phyloP scores from a whole-genome alignment of 2,888 invertebrate species.

The Folsomia candida region DNA sequence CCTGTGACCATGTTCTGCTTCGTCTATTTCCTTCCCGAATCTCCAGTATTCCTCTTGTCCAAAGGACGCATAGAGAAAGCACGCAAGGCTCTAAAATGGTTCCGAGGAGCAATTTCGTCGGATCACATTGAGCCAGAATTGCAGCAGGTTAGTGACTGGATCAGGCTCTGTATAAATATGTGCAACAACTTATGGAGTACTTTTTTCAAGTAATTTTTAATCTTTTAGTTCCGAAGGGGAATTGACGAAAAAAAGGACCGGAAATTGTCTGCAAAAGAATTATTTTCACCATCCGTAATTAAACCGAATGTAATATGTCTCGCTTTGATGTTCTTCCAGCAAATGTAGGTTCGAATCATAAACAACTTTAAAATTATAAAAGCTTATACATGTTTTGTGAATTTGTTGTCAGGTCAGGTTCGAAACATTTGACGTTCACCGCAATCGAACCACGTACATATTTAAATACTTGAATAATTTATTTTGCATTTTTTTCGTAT shows the following conservation, averaged over 20 bases:
- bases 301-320: conserved; percentile 72
- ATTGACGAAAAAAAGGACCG: not conserved
- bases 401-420: too few species aligned
- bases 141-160: conserved; percentile 61
- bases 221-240: not conserved
- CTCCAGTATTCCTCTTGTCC: conserved; percentile 67
- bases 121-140: conserved; percentile 65
- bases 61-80: conserved; percentile 63
- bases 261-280: conserved; percentile 2
- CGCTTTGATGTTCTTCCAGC: conserved; percentile 80
- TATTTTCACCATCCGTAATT: conserved; percentile 54
- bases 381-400: too few species aligned
- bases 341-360: too few species aligned
- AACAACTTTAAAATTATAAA: too few species aligned
- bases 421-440: too few species aligned
- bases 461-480: too few species aligned
- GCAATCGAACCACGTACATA: too few species aligned
- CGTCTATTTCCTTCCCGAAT: conserved; percentile 78
- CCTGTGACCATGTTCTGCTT: too few species aligned
- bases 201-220: too few species aligned
- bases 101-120: conserved; percentile 68
- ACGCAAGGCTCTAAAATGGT: conserved; percentile 64
- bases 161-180: too few species aligned
- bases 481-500: not conserved
- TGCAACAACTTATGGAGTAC: too few species aligned